These are phyloP conservation scores for Lasius fuliginosus DNA, from an alignment of 2,888 invertebrate genomes.

Conservation along the genomic window DNA sequence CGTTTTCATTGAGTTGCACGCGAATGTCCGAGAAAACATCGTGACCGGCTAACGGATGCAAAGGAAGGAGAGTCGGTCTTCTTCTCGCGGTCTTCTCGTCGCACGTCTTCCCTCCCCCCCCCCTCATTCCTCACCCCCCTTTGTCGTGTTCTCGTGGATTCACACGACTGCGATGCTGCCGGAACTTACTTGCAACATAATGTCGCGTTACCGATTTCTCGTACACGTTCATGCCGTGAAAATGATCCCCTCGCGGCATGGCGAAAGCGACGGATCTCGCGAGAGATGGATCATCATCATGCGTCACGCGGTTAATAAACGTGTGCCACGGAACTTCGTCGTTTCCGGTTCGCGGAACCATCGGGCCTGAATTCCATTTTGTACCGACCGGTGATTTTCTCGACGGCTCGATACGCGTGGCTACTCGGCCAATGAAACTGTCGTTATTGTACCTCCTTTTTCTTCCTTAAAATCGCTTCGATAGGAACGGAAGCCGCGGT, in stretches of 20 bases:
- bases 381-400: constrained; percentile 55
- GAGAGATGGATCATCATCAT: constrained; percentile 53
- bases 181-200: constrained; percentile 69
- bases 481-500: constrained; percentile 50
- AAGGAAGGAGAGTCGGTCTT: constrained; percentile 19
- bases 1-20: constrained; percentile 38
- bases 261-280: constrained; percentile 82
- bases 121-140: too few relatives aligned
- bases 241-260: constrained; percentile 76
- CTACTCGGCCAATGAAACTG: constrained; percentile 53
- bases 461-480: not conserved
- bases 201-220: constrained; percentile 79
- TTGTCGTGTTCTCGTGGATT: not conserved
- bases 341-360: constrained; percentile 59
- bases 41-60: constrained; percentile 14
- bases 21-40: constrained; percentile 31
- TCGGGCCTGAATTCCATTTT: constrained; percentile 23
- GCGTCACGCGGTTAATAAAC: constrained; percentile 36
- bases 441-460: constrained; percentile 53
- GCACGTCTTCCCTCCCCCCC: not conserved
- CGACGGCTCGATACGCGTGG: constrained; percentile 61
- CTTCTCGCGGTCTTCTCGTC: not conserved
- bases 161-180: constrained; percentile 55
- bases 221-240: constrained; percentile 73
- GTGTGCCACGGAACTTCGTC: not conserved